These are phyloP conservation scores for Scolanthus callimorphus DNA, from an alignment of 92 coral and sea anemone species.

Conservation along the genomic window DNA sequence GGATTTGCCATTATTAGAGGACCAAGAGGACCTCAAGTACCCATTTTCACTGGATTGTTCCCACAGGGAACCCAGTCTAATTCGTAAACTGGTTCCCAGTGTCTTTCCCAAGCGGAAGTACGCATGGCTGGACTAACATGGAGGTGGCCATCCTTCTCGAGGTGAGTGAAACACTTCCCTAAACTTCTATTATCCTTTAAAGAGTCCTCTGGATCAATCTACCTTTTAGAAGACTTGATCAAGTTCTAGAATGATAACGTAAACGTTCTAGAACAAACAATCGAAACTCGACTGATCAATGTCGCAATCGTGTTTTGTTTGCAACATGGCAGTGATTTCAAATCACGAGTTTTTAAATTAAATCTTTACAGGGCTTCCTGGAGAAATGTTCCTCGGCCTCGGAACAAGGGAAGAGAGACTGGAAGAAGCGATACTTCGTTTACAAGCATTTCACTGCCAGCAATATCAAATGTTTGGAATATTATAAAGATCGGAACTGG, in stretches of 20 bases:
- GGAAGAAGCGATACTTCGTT: conserved; percentile 93
- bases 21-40: no score
- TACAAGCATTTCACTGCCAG: conserved; percentile 81
- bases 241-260: no score
- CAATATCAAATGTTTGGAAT: conserved; percentile 76
- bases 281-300: not conserved
- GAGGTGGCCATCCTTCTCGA: conserved; percentile 27
- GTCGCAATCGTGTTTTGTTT: conserved; percentile 22
- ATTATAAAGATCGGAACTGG: conserved; percentile 83
- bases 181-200: no score
- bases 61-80: no score
- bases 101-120: conserved; percentile 38
- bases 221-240: no score
- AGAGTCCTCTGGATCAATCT: no score
- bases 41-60: no score
- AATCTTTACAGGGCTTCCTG: conserved; percentile 65
- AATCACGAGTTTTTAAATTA: not conserved
- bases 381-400: conserved; percentile 78
- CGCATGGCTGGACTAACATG: conserved; percentile 7
- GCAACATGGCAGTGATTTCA: not conserved
- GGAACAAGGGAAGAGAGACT: conserved; percentile 81
- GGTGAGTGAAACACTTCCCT: conserved; percentile 5
- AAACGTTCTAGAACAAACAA: not conserved
- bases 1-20: no score
- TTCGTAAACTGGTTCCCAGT: no score